A percentile compares a stretch with the other conserved stretches of the same genome.
phyloP scores from a whole-genome alignment of 1,140 invertebrate genomes.

The Eupeodes corollae region DNA sequence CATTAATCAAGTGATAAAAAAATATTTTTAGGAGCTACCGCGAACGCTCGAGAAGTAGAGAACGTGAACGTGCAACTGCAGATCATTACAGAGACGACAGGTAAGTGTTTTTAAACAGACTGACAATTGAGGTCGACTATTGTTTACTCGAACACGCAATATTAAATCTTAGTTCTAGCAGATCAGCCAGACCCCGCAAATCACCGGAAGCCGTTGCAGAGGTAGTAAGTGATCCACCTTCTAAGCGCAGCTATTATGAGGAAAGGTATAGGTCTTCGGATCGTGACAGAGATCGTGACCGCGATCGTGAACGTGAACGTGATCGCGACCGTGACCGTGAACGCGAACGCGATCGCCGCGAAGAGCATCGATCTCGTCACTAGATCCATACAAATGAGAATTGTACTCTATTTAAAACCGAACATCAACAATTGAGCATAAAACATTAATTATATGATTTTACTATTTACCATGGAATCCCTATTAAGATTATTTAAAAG shows the following conservation, averaged over 20 bases:
- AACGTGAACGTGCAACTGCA: slow-evolving; percentile 44
- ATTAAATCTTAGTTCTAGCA: slow-evolving; percentile 33
- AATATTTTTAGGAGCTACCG: slow-evolving; percentile 36
- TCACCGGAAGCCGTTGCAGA: slow-evolving; percentile 41
- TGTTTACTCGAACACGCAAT: slow-evolving; percentile 2
- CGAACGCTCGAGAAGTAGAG: slow-evolving; percentile 44
- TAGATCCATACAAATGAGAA: slow-evolving; percentile 26
- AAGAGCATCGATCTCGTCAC: slow-evolving; percentile 60
- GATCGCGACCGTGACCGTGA: slow-evolving; percentile 52
- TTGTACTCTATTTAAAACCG: no score
- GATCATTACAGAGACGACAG: slow-evolving; percentile 63
- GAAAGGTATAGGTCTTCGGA: slow-evolving; percentile 64
- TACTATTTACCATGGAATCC: no score
- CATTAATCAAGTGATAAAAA: background rate
- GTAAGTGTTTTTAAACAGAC: slow-evolving; percentile 38
- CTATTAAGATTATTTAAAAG: no score
- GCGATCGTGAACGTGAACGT: slow-evolving; percentile 51
- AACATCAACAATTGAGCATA: no score
- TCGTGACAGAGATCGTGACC: slow-evolving; percentile 50
- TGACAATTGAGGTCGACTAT: slow-evolving; percentile 2
- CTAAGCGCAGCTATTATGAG: slow-evolving; percentile 62
- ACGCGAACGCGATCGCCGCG: slow-evolving; percentile 51
- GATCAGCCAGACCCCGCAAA: slow-evolving; percentile 50
- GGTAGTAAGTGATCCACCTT: slow-evolving; percentile 41
- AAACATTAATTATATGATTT: no score